phyloP scores from a whole-genome alignment of 2,888 invertebrate species.

The Blomia tropicalis region DNA sequence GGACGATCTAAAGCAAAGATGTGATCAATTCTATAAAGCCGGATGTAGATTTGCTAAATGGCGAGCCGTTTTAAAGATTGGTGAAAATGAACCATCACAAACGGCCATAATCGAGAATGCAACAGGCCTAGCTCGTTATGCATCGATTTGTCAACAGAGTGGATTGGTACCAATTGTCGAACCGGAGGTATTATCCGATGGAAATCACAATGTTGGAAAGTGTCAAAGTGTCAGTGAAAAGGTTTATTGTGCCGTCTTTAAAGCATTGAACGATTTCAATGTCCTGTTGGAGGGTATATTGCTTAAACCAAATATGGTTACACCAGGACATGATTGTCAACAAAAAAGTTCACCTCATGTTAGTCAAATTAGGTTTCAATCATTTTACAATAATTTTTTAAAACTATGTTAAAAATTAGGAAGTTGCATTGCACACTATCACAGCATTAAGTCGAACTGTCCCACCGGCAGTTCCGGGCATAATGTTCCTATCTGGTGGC shows the following conservation, averaged over 20 bases:
- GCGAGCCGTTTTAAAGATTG: constrained; percentile 90
- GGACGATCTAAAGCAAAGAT: constrained; percentile 77
- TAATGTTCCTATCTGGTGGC: constrained; percentile 95
- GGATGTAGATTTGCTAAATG: constrained; percentile 97
- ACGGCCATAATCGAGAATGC: constrained; percentile 84
- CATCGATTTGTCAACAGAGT: constrained; percentile 42
- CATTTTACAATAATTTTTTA: background rate
- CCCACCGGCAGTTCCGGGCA: constrained; percentile 83
- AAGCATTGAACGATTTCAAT: constrained; percentile 89
- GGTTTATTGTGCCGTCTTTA: constrained; percentile 84
- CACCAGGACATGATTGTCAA: constrained; percentile 61
- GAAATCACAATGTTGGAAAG: constrained; percentile 81
- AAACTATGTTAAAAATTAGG: no score
- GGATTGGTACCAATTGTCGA: constrained; percentile 82
- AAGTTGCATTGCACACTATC: constrained; percentile 81
- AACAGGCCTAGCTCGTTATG: constrained; percentile 88
- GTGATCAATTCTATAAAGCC: constrained; percentile 90
- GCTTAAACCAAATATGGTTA: constrained; percentile 98
- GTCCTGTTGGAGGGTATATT: constrained; percentile 96
- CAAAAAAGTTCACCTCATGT: background rate
- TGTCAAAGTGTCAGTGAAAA: constrained; percentile 88
- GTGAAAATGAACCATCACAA: constrained; percentile 53
- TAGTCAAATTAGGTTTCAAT: background rate
- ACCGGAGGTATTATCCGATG: constrained; percentile 94
- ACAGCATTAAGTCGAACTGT: constrained; percentile 80